These are phyloP conservation scores for Stomatorhinus walkeri DNA, from an alignment of 2,797 vertebrate genomes.

Conservation along the genomic window DNA sequence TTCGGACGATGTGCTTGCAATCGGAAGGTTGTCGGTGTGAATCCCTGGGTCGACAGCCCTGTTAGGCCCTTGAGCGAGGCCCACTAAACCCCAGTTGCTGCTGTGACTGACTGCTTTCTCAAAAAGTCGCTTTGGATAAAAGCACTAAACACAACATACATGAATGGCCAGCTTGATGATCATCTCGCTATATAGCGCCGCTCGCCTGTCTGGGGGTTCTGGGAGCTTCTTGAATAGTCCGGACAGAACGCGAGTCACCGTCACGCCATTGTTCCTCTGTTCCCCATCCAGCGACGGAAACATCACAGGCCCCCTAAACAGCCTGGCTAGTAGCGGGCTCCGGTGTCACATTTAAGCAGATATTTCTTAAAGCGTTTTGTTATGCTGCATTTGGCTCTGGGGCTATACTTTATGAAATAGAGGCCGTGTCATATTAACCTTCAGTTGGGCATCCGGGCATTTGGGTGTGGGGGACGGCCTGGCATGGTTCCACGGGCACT, in stretches of 20 bases:
- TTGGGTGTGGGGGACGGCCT: not conserved
- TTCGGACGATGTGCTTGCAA: not conserved
- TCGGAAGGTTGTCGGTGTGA: not conserved
- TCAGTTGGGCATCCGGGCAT: not conserved
- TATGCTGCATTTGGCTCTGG: not conserved
- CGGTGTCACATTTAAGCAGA: not conserved
- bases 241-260: not conserved
- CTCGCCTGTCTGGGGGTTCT: not conserved
- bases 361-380: not conserved
- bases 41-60: not conserved
- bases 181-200: not conserved
- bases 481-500: not conserved
- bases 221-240: not conserved
- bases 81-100: not conserved
- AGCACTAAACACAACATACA: not conserved
- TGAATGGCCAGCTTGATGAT: not conserved
- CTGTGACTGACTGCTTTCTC: not conserved
- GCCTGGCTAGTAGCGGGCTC: not conserved
- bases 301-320: not conserved
- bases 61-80: not conserved
- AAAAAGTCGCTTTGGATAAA: not conserved
- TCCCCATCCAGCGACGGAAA: not conserved
- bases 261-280: not conserved
- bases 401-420: not conserved
- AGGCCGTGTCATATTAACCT: not conserved